Evolutionary conservation across 2,888 invertebrate genomes (phyloP), one percentile per base, ranked within the genome.

Genomic region (Drosophila melanosoma): DNA sequence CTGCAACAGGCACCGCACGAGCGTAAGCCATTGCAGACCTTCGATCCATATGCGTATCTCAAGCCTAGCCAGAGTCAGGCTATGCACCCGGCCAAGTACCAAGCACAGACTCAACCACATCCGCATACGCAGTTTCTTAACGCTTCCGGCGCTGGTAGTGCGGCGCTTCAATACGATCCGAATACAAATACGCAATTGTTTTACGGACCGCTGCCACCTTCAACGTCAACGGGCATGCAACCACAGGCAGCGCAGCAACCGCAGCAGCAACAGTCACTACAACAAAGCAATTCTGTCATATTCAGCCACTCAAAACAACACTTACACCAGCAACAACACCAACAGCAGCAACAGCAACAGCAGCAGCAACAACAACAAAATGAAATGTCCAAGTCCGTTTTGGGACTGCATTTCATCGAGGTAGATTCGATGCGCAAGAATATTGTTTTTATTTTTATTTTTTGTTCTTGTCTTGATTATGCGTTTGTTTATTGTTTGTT

Each of bases 381-480:
- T 89, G 91, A 91, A 90, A 92, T 93, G 93, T 92, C 93, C 68
- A 91, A 92, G 80, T 92, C 93, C 71, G 88, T 89, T 71, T 79
- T 89, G 82, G 92, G 90, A 56, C 85, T 91, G 76, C 92, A 92
- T 82, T 92, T 88, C 83, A 88, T 88, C 87, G 92, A 93, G 92
- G 92, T 93, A 93, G 93, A 93, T 91, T 90, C 83, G 59, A 72
- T 69, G 61, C 57, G 60, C 42, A 56, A 61, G 51, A 64, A 45
- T 64, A 15, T 51, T 36, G 48, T 61, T 58, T 26, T 59, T 57
- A 36, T 62, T 59, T 62, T 56, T 65, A n/a, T 53, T 42, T 62
- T 59, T 65, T 56, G 42, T 66, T 58, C 23, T 49, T 77, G 49
- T 23, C 32, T 52, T 70, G 62, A 23, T 61, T 17, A 42, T 62